Evolutionary conservation across 2,113 vertebrate genomes (phyloP).

Genomic region (Tyrannus savana): DNA sequence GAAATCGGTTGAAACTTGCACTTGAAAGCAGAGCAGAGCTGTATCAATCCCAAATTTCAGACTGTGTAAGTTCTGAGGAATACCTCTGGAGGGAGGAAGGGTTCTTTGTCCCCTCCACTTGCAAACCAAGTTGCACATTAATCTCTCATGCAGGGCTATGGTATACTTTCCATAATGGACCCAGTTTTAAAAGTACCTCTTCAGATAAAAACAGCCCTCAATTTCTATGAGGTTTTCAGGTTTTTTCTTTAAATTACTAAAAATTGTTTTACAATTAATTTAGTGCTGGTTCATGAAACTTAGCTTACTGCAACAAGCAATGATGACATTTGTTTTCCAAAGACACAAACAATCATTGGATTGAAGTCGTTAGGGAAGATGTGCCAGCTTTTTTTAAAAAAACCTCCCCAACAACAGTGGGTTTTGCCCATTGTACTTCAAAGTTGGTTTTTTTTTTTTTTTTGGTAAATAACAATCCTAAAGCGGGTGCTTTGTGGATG

Average conservation of each 20-base stretch:
- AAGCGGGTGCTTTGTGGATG: neutral
- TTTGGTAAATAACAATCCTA: neutral
- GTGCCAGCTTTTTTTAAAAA: slow-evolving; percentile 20
- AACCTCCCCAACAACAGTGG: neutral
- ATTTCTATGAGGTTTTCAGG: neutral
- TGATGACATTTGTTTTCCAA: slow-evolving; percentile 44
- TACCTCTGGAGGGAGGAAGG: neutral
- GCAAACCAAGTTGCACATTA: neutral
- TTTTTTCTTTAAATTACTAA: too few relatives aligned
- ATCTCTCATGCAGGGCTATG: neutral
- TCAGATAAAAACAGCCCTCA: neutral
- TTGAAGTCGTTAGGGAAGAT: slow-evolving; percentile 19
- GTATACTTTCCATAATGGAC: neutral
- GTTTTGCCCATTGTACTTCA: slow-evolving; percentile 4
- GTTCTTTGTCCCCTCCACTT: neutral
- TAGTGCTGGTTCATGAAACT: neutral
- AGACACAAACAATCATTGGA: slow-evolving; percentile 49
- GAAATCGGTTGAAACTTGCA: slow-evolving; percentile 36
- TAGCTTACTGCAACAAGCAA: neutral
- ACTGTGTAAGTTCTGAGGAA: slow-evolving; percentile 23
- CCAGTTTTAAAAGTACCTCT: neutral
- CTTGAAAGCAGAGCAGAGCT: slow-evolving; percentile 3
- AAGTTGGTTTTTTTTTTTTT: neutral
- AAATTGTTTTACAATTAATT: neutral
- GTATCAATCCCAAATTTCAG: neutral